Evolutionary conservation across 2,888 invertebrate genomes (phyloP).

Genomic region (Drosophila anomelani): DNA sequence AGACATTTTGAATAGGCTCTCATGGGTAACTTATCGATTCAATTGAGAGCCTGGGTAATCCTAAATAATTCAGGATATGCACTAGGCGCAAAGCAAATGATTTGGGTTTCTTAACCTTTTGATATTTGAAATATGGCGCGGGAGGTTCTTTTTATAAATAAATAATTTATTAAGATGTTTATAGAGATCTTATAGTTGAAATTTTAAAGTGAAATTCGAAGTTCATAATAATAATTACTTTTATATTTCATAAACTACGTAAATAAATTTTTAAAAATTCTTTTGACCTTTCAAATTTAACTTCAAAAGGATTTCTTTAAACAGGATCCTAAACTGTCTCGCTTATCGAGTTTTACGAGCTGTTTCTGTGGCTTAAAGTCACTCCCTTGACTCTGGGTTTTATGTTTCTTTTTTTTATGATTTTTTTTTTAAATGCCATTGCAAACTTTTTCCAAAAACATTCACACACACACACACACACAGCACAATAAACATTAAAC

Average conservation of each 20-base stretch:
- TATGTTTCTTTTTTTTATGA: constrained; percentile 23
- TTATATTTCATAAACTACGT: neutral
- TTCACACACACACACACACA: constrained; percentile 21
- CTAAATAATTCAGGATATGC: constrained; percentile 19
- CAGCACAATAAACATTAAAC: constrained; percentile 25
- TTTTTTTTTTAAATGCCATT: neutral
- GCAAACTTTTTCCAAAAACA: constrained; percentile 26
- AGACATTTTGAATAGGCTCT: constrained; percentile 18
- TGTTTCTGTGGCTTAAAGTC: neutral
- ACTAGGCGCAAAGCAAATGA: neutral
- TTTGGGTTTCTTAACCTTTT: constrained; percentile 2
- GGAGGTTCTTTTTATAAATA: neutral
- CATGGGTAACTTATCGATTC: constrained; percentile 23
- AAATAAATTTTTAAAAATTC: neutral
- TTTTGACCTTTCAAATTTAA: too few species aligned
- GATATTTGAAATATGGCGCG: neutral
- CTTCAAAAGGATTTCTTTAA: neutral
- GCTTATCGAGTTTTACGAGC: constrained; percentile 12
- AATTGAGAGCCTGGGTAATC: constrained; percentile 3
- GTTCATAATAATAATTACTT: neutral
- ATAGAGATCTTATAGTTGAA: too few species aligned
- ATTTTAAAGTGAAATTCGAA: neutral
- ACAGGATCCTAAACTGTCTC: neutral
- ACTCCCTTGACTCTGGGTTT: constrained; percentile 25
- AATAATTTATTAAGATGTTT: neutral